phyloP scores from a whole-genome alignment of 2,888 invertebrate species.

The Celastrina argiolus region DNA sequence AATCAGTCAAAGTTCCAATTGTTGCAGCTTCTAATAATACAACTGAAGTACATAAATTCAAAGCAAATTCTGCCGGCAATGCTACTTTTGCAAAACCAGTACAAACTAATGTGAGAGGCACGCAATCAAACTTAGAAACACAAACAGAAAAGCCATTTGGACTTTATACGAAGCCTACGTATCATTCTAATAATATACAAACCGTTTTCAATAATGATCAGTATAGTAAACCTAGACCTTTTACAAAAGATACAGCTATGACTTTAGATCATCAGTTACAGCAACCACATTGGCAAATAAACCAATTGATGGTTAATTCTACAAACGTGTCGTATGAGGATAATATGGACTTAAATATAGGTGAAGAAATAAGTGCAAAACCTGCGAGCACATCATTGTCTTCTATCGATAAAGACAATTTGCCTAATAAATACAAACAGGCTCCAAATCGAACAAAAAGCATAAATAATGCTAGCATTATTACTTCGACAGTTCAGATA shows the following conservation, averaged over 20 bases:
- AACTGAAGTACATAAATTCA: slow-evolving; percentile 43
- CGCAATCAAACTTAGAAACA: slow-evolving; percentile 55
- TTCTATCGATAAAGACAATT: not conserved
- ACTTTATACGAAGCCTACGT: slow-evolving; percentile 49
- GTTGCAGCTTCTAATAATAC: slow-evolving; percentile 49
- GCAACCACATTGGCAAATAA: slow-evolving; percentile 73
- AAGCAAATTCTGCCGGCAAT: slow-evolving; percentile 9
- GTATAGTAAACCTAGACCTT: slow-evolving; percentile 64
- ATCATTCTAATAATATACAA: slow-evolving; percentile 60
- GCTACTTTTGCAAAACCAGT: slow-evolving; percentile 33
- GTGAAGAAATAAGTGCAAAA: slow-evolving; percentile 57
- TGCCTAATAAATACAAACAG: slow-evolving; percentile 32
- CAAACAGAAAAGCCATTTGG: slow-evolving; percentile 73
- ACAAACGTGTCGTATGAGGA: slow-evolving; percentile 66
- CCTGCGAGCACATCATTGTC: slow-evolving; percentile 42
- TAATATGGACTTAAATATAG: slow-evolving; percentile 62
- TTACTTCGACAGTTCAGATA: slow-evolving; percentile 68
- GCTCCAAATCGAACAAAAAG: slow-evolving; percentile 33
- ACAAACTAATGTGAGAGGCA: slow-evolving; percentile 38
- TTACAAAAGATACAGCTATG: slow-evolving; percentile 52
- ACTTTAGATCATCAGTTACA: slow-evolving; percentile 67
- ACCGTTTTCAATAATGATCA: slow-evolving; percentile 52
- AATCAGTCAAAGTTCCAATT: slow-evolving; percentile 69
- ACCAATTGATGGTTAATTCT: slow-evolving; percentile 62
- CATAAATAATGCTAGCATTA: slow-evolving; percentile 60